phyloP scores from a whole-genome alignment of 2,888 invertebrate genomes.

The Agrotis clavis region DNA sequence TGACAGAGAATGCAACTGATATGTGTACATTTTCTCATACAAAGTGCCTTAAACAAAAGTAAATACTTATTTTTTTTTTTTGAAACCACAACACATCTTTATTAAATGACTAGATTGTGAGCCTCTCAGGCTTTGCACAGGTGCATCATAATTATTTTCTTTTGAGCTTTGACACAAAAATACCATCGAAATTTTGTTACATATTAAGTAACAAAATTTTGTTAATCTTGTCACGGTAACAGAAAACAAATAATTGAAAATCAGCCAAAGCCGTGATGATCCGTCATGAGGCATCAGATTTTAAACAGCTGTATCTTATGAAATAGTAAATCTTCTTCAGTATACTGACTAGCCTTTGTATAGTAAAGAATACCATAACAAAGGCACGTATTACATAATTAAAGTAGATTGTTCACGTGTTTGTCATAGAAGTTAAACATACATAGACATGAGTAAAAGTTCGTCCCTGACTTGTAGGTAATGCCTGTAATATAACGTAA shows the following conservation, averaged over 20 bases:
- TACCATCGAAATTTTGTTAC: too few species aligned
- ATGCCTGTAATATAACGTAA: constrained; percentile 63
- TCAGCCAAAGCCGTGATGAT: too few species aligned
- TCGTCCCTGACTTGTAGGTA: constrained; percentile 56
- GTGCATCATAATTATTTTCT: too few species aligned
- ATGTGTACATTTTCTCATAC: neutral
- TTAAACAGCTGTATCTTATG: neutral
- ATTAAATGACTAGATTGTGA: too few species aligned
- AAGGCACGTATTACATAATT: constrained; percentile 11
- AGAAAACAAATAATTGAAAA: too few species aligned
- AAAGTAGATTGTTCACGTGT: constrained; percentile 37
- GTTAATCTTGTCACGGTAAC: too few species aligned
- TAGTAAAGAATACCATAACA: constrained; percentile 5
- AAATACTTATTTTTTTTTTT: too few species aligned
- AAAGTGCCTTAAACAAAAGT: neutral
- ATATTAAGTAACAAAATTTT: too few species aligned
- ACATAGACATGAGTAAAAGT: constrained; percentile 62
- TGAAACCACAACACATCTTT: too few species aligned
- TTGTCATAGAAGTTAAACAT: constrained; percentile 46
- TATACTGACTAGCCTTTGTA: neutral
- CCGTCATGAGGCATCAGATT: neutral
- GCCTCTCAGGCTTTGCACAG: too few species aligned
- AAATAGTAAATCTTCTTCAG: neutral
- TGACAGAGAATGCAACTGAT: neutral
- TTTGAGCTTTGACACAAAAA: too few species aligned